phyloP scores from a whole-genome alignment of 2,113 vertebrate species.

The Hydrolagus affinis region DNA sequence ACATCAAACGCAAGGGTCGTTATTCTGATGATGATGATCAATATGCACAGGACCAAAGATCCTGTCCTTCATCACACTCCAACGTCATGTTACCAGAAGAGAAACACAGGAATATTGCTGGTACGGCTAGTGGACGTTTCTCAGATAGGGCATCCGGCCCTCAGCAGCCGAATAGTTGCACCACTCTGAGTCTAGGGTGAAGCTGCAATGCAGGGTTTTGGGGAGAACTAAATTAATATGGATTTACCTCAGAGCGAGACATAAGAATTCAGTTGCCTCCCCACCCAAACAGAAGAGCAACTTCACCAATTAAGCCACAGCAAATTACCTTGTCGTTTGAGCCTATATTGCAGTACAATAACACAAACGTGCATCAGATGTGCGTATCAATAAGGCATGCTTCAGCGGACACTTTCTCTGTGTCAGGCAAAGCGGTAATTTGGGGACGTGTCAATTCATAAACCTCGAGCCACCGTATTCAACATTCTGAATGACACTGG shows the following conservation, averaged over 20 bases:
- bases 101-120: too few relatives aligned
- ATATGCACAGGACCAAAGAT: too few relatives aligned
- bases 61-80: too few relatives aligned
- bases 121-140: too few relatives aligned
- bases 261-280: neutral
- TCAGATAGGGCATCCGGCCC: too few relatives aligned
- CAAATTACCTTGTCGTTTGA: neutral
- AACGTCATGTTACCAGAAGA: too few relatives aligned
- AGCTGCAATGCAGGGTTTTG: neutral
- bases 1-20: too few relatives aligned
- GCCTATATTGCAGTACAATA: too few relatives aligned
- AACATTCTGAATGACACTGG: neutral
- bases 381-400: neutral
- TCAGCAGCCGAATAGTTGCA: too few relatives aligned
- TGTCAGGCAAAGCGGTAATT: constrained; percentile 23
- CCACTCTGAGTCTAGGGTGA: too few relatives aligned
- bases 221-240: neutral
- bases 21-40: too few relatives aligned
- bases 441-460: constrained; percentile 1
- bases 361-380: neutral
- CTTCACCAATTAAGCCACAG: constrained; percentile 13
- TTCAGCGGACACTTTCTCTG: too few relatives aligned
- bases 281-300: neutral
- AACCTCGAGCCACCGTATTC: neutral
- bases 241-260: neutral